Percentiles rank a stretch among this genome's conserved stretches.
phyloP scores from a whole-genome alignment of 2,797 vertebrate genomes.

The Pitangus sulphuratus region DNA sequence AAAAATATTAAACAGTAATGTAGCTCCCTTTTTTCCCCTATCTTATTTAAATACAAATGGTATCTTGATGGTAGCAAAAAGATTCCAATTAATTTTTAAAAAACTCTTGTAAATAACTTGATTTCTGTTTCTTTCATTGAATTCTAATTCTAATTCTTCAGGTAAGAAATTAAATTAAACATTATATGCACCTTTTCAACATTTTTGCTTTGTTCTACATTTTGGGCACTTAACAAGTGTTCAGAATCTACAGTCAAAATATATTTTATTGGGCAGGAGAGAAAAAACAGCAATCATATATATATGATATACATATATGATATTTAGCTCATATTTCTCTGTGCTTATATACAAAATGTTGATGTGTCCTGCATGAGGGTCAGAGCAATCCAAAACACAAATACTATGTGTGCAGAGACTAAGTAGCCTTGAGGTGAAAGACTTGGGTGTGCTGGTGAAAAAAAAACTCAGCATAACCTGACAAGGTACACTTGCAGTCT shows the following conservation, averaged over 20 bases:
- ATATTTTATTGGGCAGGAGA: background rate
- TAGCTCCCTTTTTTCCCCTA: background rate
- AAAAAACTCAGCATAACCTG: background rate
- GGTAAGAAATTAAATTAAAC: background rate
- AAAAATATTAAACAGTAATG: background rate
- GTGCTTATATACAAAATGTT: background rate
- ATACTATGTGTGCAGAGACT: background rate
- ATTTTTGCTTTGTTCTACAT: background rate
- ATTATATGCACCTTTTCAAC: background rate
- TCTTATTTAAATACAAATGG: background rate
- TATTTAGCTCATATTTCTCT: background rate
- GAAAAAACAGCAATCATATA: background rate
- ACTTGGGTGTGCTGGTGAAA: background rate
- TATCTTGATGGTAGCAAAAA: background rate
- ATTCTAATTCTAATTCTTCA: background rate
- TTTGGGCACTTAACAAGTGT: background rate
- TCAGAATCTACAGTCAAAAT: background rate
- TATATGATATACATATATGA: background rate
- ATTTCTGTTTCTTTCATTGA: background rate
- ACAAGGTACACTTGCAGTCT: background rate
- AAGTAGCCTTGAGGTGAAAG: background rate
- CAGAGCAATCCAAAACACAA: background rate
- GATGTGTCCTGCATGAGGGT: background rate
- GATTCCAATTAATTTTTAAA: background rate
- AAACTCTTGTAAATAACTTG: background rate